Conservation (phyloP, 2,888 invertebrate species). For the Brachynemurus nebulosus region DNA sequence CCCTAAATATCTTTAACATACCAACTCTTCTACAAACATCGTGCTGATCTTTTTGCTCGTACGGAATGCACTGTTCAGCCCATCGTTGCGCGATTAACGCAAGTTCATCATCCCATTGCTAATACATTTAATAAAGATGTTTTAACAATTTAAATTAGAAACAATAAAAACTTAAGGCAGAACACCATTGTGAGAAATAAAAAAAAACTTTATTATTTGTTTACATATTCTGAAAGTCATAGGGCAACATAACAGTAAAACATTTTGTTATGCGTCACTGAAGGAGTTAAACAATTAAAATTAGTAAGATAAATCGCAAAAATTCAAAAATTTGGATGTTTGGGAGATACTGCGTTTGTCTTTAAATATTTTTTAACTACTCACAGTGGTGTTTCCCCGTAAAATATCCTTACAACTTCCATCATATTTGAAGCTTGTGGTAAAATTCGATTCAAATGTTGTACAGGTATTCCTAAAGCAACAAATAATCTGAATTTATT, state of each 20-base stretch:
- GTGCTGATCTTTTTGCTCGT: constrained; percentile 17
- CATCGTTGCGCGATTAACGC: constrained; percentile 20
- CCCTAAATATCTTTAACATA: too few species aligned
- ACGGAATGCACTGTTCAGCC: constrained; percentile 20
- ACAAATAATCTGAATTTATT: neutral
- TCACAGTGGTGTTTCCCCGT: neutral
- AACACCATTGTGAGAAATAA: too few species aligned
- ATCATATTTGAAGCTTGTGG: neutral
- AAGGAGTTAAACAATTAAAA: too few species aligned
- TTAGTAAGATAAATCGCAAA: too few species aligned
- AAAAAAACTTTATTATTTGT: too few species aligned
- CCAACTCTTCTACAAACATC: constrained; percentile 19
- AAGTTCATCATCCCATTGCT: constrained; percentile 21
- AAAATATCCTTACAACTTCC: constrained; percentile 2
- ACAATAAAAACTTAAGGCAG: neutral
- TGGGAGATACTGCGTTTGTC: too few species aligned
- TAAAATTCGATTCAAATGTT: neutral
- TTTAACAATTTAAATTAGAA: neutral
- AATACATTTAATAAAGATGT: constrained; percentile 4
- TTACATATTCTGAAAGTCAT: too few species aligned
- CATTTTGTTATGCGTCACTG: too few species aligned
- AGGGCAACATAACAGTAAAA: too few species aligned
- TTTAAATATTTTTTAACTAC: neutral
- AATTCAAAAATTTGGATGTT: too few species aligned
- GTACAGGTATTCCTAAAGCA: neutral